Base-by-base conservation (phyloP, 2,797 vertebrate genomes). In the Paratrypauchen microcephalus region DNA sequence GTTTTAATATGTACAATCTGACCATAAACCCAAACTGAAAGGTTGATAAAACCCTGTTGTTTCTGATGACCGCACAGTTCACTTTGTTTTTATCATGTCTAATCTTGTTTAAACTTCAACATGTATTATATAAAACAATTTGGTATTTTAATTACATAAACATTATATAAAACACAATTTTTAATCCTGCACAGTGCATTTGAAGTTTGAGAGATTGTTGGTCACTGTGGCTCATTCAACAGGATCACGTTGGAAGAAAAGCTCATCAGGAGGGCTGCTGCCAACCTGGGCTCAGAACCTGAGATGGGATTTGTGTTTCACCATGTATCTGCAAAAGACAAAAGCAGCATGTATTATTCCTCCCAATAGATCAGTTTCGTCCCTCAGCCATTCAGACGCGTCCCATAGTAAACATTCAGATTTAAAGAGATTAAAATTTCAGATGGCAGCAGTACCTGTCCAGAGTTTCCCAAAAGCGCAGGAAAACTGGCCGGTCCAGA, bases 221-320 rank as follows among this genome's bases (percentile, higher is more conserved):
- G 69, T 41, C 52, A 39, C 68, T 24, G 71, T 63, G 48, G 50
- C 61, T 41, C 70, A 47, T 15, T 54, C 1, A 69, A 23, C 11
- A 64, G 52, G 56, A 64, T 61, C 11, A 5, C 15, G 63, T 19
- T 70, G 78, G 70, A 70, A 47, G 70, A 64, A 65, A 73, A 56
- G 59, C 55, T 45, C 71, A 23, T 63, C 58, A 84, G 85, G 73
- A 55, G 69, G 74, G 66, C 86, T 75, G 82, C 87, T 56, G 24
- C 16, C 21, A 83, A 73, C 82, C 81, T 59, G 64, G 64, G 83
- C 82, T 98, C 92, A 99, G 94, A 99, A 98, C 91, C 97, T 93
- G 92, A 99, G 94, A 88, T 98, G 96, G 72, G 97, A 95, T 95
- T 99, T 99, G 94, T 99, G 97, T 89, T 99, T 99, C 77, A 98